These are phyloP conservation scores for Ypsolopha scabrella DNA, from an alignment of 2,888 invertebrate species.

Conservation along the genomic window DNA sequence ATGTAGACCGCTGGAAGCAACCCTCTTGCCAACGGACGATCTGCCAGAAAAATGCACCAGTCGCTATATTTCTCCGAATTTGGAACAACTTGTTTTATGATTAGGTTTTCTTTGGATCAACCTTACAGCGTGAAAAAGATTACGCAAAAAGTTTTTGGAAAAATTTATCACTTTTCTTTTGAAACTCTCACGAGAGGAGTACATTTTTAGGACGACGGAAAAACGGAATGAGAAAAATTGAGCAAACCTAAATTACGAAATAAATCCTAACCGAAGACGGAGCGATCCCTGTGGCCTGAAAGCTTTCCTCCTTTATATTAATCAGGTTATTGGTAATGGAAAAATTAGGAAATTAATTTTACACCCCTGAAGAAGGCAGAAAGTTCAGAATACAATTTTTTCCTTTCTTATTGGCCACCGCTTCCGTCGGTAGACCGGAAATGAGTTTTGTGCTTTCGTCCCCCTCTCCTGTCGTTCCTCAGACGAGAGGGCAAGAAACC, in stretches of 20 bases:
- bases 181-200: not conserved
- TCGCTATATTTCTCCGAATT: not conserved
- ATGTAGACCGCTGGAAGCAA: conserved; percentile 12
- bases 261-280: not conserved
- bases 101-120: too few relatives aligned
- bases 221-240: too few relatives aligned
- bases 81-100: too few relatives aligned
- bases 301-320: not conserved
- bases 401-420: conserved; percentile 50
- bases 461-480: conserved; percentile 10
- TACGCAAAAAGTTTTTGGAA: too few relatives aligned
- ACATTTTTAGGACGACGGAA: not conserved
- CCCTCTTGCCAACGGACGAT: conserved; percentile 4
- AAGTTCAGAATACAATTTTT: conserved; percentile 50
- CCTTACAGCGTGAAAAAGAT: too few relatives aligned
- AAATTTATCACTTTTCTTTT: too few relatives aligned
- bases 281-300: not conserved
- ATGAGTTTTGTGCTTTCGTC: conserved; percentile 49
- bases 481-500: conserved; percentile 33
- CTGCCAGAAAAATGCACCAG: conserved; percentile 9
- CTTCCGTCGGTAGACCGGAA: conserved; percentile 56
- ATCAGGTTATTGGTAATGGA: not conserved
- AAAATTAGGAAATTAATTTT: conserved; percentile 41
- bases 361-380: conserved; percentile 33
- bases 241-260: too few relatives aligned